A percentile compares a stretch with the other conserved stretches of the same genome.
These are phyloP conservation scores for Zosterops pallidus DNA, from an alignment of 2,113 vertebrate species.

Conservation along the genomic window DNA sequence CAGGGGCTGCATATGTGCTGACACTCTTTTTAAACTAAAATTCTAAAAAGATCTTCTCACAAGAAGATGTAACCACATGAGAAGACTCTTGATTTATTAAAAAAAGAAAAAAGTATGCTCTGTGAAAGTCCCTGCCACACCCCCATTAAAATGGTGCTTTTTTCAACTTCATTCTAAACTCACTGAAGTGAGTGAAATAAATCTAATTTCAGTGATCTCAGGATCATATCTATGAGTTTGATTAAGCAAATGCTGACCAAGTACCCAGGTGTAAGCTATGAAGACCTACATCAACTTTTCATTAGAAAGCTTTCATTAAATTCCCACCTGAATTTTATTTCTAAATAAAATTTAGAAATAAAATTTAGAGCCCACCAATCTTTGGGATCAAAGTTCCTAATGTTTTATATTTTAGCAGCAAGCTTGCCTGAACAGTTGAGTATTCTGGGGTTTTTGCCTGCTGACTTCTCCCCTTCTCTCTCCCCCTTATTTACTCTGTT, in stretches of 20 bases:
- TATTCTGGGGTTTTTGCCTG: background rate
- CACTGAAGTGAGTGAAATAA: background rate
- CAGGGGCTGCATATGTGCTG: background rate
- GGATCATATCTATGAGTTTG: background rate
- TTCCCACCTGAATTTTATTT: background rate
- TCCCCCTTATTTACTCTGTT: slow-evolving; percentile 23
- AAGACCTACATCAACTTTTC: background rate
- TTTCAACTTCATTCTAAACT: background rate
- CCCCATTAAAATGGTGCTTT: background rate
- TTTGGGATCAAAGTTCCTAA: background rate
- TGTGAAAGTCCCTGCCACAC: background rate
- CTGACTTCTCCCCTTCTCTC: background rate
- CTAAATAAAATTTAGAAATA: too few species aligned
- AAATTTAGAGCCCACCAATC: background rate
- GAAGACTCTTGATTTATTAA: background rate
- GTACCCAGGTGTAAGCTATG: background rate
- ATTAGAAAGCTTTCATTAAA: background rate
- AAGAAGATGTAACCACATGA: slow-evolving; percentile 36
- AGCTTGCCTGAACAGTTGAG: background rate
- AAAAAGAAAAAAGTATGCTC: background rate
- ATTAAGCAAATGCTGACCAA: background rate
- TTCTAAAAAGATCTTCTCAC: slow-evolving; percentile 2
- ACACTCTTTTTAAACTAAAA: background rate
- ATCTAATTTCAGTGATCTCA: background rate
- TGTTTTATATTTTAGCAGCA: background rate